A percentile compares a stretch with the other conserved stretches of the same genome.
phyloP scores from a whole-genome alignment of 2,888 invertebrate genomes.

The Ophion slaviceki region DNA sequence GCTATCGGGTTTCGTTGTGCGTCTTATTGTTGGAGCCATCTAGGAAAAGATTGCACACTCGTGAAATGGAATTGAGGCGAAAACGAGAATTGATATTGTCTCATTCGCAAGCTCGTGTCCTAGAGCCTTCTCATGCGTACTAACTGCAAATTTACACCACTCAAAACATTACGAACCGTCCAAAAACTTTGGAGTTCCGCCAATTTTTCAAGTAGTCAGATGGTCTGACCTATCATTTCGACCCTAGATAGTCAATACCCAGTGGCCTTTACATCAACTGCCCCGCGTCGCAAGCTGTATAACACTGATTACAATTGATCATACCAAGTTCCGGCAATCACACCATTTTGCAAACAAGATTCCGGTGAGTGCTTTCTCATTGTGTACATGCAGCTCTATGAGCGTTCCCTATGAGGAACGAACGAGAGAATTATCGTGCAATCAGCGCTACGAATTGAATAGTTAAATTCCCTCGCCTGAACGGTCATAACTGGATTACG shows the following conservation, averaged over 20 bases:
- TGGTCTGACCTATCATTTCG: too few species aligned
- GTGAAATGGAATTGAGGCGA: slow-evolving; percentile 58
- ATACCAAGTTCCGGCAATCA: not conserved
- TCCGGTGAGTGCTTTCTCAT: not conserved
- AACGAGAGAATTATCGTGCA: slow-evolving; percentile 49
- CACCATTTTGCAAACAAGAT: slow-evolving; percentile 16
- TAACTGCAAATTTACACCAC: not conserved
- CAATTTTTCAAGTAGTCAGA: too few species aligned
- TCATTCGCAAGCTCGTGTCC: slow-evolving; percentile 9
- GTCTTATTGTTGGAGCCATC: slow-evolving; percentile 31
- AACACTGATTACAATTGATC: slow-evolving; percentile 25
- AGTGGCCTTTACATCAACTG: not conserved
- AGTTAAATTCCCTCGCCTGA: slow-evolving; percentile 4
- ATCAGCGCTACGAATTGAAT: slow-evolving; percentile 49
- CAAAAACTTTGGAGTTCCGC: too few species aligned
- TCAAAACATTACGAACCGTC: too few species aligned
- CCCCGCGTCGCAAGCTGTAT: not conserved
- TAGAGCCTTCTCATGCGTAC: not conserved
- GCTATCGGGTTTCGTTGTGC: slow-evolving; percentile 26
- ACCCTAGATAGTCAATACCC: not conserved
- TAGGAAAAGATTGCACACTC: slow-evolving; percentile 26
- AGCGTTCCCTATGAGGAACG: slow-evolving; percentile 32
- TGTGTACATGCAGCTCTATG: not conserved
- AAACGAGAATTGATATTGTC: slow-evolving; percentile 59
- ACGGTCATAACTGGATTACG: slow-evolving; percentile 43